Evolutionary conservation across 2,113 vertebrate genomes (phyloP).

Genomic region (Melanotaenia duboulayi): DNA sequence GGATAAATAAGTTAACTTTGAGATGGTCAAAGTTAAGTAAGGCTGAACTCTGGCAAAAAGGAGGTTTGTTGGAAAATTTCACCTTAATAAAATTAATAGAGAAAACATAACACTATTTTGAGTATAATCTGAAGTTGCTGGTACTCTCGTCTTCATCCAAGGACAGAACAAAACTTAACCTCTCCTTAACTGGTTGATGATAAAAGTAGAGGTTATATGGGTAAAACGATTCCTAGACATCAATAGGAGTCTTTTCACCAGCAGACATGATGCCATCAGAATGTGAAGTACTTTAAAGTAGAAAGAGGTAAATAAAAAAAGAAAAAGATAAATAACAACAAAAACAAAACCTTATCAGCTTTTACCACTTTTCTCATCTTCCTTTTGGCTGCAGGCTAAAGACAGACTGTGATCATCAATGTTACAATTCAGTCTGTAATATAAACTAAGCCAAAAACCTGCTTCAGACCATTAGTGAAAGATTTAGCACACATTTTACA

Average conservation of each 20-base stretch:
- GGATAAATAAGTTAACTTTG: neutral
- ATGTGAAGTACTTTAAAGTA: conserved; percentile 7
- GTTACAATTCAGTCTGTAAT: neutral
- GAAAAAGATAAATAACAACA: too few relatives aligned
- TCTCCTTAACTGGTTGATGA: conserved; percentile 10
- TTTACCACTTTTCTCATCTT: neutral
- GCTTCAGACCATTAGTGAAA: neutral
- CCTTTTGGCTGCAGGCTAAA: neutral
- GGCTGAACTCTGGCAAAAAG: neutral
- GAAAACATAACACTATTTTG: neutral
- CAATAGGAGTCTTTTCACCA: conserved; percentile 25
- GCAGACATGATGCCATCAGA: conserved; percentile 8
- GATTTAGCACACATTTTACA: conserved; percentile 17
- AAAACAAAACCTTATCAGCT: neutral
- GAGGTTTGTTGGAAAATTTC: neutral
- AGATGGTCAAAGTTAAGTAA: conserved; percentile 11
- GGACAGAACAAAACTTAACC: conserved; percentile 18
- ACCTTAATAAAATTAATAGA: neutral
- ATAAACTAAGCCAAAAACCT: neutral
- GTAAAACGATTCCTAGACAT: neutral
- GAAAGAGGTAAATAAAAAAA: neutral
- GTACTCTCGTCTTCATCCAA: conserved; percentile 10
- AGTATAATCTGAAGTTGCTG: neutral
- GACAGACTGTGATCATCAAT: neutral
- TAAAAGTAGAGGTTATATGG: conserved; percentile 4